Evolutionary conservation across 2,888 invertebrate species (phyloP).

Genomic region (Tuta absoluta): DNA sequence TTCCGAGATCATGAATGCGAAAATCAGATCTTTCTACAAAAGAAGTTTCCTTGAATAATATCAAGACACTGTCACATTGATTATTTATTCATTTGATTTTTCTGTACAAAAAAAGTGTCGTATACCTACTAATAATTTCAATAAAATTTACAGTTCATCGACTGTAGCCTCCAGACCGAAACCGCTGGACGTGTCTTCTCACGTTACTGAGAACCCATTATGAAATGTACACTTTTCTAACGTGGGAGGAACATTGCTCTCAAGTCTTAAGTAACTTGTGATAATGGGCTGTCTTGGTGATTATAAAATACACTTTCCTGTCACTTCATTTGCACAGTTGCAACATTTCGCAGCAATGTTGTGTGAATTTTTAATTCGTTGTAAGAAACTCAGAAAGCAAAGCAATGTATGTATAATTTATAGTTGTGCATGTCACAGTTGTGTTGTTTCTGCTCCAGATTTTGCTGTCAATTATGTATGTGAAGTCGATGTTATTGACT

Average conservation of each 20-base stretch:
- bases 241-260: slow-evolving; percentile 27
- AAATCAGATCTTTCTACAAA: no score
- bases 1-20: no score
- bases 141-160: slow-evolving; percentile 24
- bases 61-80: neutral
- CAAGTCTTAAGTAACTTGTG: neutral
- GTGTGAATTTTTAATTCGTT: slow-evolving; percentile 1
- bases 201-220: slow-evolving; percentile 45
- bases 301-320: slow-evolving; percentile 11
- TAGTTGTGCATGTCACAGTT: neutral
- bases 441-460: neutral
- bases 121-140: neutral
- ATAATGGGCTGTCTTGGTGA: neutral
- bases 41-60: no score
- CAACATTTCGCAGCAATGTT: neutral
- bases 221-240: slow-evolving; percentile 28
- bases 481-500: neutral
- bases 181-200: slow-evolving; percentile 41
- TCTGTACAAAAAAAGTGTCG: neutral
- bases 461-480: neutral
- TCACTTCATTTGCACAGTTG: slow-evolving; percentile 8
- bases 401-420: neutral
- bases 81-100: neutral
- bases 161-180: slow-evolving; percentile 9
- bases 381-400: neutral